These are phyloP conservation scores for Neocloeon triangulifer DNA, from an alignment of 1,140 invertebrate genomes.

Conservation along the genomic window DNA sequence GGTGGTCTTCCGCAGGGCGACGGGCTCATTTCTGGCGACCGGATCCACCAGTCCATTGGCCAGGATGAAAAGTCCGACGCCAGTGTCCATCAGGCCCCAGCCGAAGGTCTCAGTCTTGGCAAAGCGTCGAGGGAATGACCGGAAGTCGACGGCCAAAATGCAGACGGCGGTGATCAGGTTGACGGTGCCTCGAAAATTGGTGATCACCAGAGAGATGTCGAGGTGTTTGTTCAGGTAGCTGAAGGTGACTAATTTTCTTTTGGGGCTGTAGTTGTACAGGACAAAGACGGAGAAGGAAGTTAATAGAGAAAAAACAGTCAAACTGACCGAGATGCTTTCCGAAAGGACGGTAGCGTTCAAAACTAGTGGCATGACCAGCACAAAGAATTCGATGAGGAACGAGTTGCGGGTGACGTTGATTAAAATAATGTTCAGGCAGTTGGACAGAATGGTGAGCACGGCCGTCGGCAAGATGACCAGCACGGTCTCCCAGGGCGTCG, in stretches of 20 bases:
- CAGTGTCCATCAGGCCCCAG: constrained; percentile 81
- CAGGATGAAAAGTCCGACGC: constrained; percentile 76
- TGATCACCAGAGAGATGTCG: constrained; percentile 24
- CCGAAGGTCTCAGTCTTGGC: constrained; percentile 75
- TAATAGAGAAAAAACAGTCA: constrained; percentile 11
- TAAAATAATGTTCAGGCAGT: constrained; percentile 2
- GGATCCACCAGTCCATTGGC: constrained; percentile 59
- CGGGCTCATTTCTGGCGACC: constrained; percentile 17
- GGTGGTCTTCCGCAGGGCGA: constrained; percentile 10
- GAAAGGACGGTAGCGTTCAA: constrained; percentile 22
- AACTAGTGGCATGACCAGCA: constrained; percentile 24
- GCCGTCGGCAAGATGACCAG: constrained; percentile 1
- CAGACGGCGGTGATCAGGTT: constrained; percentile 54
- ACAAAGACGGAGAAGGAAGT: constrained; percentile 10
- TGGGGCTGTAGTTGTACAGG: constrained; percentile 12
- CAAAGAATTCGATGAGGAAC: constrained; percentile 21
- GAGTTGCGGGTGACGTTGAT: background rate
- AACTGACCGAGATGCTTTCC: constrained; percentile 12
- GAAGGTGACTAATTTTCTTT: constrained; percentile 11
- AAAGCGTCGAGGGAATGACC: constrained; percentile 56
- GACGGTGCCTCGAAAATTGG: constrained; percentile 40
- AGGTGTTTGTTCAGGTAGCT: constrained; percentile 13
- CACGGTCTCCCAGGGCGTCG: constrained; percentile 3
- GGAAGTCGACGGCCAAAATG: constrained; percentile 87
- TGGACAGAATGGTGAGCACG: constrained; percentile 4